Evolutionary conservation across 2,797 vertebrate genomes (phyloP).

Genomic region (Sebastes aleutianus): DNA sequence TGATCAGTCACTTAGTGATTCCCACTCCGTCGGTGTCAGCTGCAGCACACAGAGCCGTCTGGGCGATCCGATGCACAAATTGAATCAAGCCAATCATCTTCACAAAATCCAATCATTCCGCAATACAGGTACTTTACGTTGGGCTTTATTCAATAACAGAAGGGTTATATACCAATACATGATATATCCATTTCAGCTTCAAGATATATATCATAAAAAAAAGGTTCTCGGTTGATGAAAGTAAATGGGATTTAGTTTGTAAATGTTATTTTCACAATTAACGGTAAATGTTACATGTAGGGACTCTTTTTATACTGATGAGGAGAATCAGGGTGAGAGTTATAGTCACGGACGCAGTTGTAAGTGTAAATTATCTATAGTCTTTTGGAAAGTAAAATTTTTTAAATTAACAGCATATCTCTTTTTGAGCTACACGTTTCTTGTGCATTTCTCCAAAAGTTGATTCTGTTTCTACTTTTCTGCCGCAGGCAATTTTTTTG

Average conservation of each 20-base stretch:
- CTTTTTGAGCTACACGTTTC: too few species aligned
- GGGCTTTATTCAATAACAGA: conserved; percentile 36
- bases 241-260: background rate
- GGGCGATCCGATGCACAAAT: conserved; percentile 47
- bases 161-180: conserved; percentile 29
- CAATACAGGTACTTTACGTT: conserved; percentile 48
- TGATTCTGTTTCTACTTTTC: too few species aligned
- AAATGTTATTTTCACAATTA: too few species aligned
- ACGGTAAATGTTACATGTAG: too few species aligned
- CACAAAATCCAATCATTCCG: conserved; percentile 61
- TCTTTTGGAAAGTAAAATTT: too few species aligned
- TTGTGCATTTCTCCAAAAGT: too few species aligned
- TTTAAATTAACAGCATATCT: too few species aligned
- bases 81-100: conserved; percentile 61
- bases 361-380: too few species aligned
- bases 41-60: conserved; percentile 24
- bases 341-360: too few species aligned
- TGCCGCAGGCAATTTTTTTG: too few species aligned
- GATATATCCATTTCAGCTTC: conserved; percentile 30
- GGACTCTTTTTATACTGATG: too few species aligned
- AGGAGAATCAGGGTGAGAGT: too few species aligned
- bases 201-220: conserved; percentile 16
- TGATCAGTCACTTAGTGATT: conserved; percentile 46
- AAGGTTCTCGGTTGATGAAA: conserved; percentile 15
- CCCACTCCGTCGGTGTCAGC: conserved; percentile 18